A percentile compares a stretch with the other conserved stretches of the same genome.
These are phyloP conservation scores for Myiopsitta monachus DNA, from an alignment of 2,113 vertebrate species.

Conservation along the genomic window DNA sequence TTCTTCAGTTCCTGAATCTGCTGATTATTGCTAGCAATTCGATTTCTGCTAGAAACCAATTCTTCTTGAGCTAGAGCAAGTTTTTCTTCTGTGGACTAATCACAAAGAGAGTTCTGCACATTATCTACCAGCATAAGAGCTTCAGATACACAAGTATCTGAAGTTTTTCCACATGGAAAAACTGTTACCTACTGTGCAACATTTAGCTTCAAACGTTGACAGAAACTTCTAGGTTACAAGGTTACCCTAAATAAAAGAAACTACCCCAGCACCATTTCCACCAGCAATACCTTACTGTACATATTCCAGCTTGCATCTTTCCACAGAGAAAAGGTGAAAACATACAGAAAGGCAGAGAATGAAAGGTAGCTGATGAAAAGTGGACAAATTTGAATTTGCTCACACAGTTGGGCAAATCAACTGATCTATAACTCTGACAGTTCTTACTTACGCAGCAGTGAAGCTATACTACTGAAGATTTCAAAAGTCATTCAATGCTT, in stretches of 20 bases:
- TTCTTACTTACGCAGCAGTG: not conserved
- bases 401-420: not conserved
- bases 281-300: not conserved
- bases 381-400: not conserved
- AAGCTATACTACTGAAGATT: not conserved
- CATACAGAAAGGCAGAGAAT: not conserved
- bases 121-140: not conserved
- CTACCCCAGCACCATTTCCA: not conserved
- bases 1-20: constrained; percentile 85
- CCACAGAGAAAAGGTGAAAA: not conserved
- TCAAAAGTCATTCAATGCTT: not conserved
- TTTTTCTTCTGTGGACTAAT: constrained; percentile 88
- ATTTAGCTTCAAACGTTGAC: not conserved
- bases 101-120: constrained; percentile 30
- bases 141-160: not conserved
- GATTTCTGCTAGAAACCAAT: constrained; percentile 85
- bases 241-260: not conserved
- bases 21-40: constrained; percentile 80
- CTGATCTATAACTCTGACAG: not conserved
- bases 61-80: constrained; percentile 88
- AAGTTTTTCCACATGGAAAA: not conserved
- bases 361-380: not conserved
- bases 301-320: not conserved
- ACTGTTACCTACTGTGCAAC: not conserved
- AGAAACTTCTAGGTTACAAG: not conserved